Conservation (phyloP, 1,140 invertebrate species). For the Saccostrea echinata region DNA sequence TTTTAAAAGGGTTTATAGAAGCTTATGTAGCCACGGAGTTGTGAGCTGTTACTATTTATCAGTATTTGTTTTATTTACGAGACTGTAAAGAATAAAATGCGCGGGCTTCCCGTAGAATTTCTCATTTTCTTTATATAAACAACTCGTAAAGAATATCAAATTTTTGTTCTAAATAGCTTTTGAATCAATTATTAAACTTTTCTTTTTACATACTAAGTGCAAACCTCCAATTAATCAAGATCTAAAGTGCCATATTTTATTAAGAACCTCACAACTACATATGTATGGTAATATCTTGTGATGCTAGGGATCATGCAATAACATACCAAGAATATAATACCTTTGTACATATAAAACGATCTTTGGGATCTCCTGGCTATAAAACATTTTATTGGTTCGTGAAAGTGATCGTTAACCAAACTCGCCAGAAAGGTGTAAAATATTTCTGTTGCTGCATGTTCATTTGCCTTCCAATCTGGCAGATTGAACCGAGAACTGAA, state of each 20-base stretch:
- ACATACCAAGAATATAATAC: background rate
- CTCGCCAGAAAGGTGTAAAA: background rate
- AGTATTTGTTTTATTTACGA: too few species aligned
- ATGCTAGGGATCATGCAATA: background rate
- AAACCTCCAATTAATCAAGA: too few species aligned
- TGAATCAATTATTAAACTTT: too few species aligned
- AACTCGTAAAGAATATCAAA: background rate
- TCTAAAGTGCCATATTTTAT: too few species aligned
- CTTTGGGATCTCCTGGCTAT: background rate
- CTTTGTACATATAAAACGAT: constrained; percentile 3
- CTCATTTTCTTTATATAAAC: background rate
- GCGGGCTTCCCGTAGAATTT: background rate
- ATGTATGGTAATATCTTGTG: background rate
- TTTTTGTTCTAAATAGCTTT: too few species aligned
- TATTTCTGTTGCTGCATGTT: background rate
- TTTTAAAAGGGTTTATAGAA: too few species aligned
- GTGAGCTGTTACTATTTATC: too few species aligned
- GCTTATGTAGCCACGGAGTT: too few species aligned
- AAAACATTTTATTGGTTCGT: background rate
- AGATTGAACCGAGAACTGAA: background rate
- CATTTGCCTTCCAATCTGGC: background rate
- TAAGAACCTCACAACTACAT: too few species aligned
- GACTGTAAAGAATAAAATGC: too few species aligned
- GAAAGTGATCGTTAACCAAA: constrained; percentile 31
- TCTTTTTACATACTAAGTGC: too few species aligned